Percentiles rank a stretch among this genome's conserved stretches.
These are phyloP conservation scores for Caenorhabditis inopinata DNA, from an alignment of 1,140 invertebrate species.

Conservation along the genomic window DNA sequence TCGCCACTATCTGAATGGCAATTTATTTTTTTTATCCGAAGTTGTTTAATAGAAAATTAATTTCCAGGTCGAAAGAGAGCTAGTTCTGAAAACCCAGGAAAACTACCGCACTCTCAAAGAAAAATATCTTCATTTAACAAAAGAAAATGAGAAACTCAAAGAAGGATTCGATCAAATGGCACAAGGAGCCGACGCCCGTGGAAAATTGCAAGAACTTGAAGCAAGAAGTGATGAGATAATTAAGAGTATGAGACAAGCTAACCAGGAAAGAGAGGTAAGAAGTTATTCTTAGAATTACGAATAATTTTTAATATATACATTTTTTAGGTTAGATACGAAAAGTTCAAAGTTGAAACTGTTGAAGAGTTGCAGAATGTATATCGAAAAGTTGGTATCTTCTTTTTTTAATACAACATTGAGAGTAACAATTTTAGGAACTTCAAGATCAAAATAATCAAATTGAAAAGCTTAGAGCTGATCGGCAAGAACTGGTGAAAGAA, in stretches of 20 bases:
- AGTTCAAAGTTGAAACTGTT: neutral
- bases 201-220: neutral
- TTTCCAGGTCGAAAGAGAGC: constrained; percentile 4
- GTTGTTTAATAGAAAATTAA: too few species aligned
- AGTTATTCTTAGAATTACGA: neutral
- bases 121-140: neutral
- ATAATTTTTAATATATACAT: neutral
- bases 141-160: neutral
- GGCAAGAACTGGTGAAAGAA: neutral
- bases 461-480: neutral
- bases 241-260: neutral
- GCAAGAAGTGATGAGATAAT: neutral
- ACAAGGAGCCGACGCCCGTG: neutral
- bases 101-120: neutral
- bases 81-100: constrained; percentile 7
- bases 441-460: neutral
- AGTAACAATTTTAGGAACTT: neutral
- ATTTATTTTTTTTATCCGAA: too few species aligned
- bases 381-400: neutral
- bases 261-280: neutral
- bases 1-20: too few species aligned
- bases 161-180: neutral
- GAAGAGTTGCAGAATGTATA: constrained; percentile 11
- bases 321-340: neutral
- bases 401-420: neutral